Conservation (phyloP, 2,888 invertebrate species). For the Zaprionus lineosus region DNA sequence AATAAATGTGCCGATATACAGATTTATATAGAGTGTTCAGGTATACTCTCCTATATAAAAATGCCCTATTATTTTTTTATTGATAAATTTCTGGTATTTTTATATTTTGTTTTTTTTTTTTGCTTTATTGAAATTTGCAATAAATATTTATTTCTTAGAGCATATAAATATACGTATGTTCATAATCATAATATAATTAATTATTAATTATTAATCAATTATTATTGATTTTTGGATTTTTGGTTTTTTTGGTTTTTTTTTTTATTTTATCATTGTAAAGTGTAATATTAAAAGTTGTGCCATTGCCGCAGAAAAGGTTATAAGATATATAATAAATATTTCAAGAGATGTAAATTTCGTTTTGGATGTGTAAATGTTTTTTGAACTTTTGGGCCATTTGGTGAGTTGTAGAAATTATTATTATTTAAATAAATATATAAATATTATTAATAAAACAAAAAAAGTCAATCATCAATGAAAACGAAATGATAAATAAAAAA, state of each 20-base stretch:
- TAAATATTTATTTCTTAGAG: conserved; percentile 23
- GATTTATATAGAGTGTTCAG: too few species aligned
- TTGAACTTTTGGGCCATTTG: conserved; percentile 68
- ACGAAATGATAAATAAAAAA: conserved; percentile 16
- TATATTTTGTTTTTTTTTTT: too few species aligned
- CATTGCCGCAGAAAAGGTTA: conserved; percentile 28
- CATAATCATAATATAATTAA: conserved; percentile 24
- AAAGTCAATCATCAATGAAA: conserved; percentile 9
- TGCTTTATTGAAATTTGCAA: conserved; percentile 48
- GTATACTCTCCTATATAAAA: too few species aligned
- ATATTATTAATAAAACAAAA: conserved; percentile 5
- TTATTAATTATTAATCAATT: conserved; percentile 22
- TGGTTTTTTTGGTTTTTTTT: conserved; percentile 19
- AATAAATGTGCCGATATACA: too few species aligned
- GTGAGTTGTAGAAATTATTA: too few species aligned
- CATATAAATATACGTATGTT: conserved; percentile 10
- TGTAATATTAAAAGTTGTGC: conserved; percentile 61
- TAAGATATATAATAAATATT: conserved; percentile 24
- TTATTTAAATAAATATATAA: neutral
- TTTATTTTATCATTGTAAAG: conserved; percentile 49
- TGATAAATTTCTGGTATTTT: too few species aligned
- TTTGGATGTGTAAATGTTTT: conserved; percentile 48
- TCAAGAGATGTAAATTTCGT: conserved; percentile 39
- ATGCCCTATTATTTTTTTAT: too few species aligned
- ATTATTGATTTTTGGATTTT: neutral